Conservation (phyloP, 2,113 vertebrate species). For the Zingel zingel region DNA sequence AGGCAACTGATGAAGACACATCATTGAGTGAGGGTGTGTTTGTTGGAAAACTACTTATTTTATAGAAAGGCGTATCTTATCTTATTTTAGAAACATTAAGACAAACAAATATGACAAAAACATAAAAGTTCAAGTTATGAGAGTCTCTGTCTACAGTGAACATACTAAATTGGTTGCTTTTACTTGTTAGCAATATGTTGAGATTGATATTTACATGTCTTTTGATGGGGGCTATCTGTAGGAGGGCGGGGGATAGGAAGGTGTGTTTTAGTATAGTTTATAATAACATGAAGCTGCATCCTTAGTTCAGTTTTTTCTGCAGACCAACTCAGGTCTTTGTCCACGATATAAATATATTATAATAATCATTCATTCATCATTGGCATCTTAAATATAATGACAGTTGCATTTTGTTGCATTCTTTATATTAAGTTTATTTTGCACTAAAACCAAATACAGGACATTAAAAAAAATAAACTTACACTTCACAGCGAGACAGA, state of each 20-base stretch:
- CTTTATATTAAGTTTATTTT: neutral
- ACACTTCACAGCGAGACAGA: constrained; percentile 97
- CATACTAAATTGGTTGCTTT: neutral
- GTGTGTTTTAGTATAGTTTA: no score
- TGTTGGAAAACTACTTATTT: neutral
- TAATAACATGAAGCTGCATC: no score
- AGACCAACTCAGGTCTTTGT: no score
- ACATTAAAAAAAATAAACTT: constrained; percentile 77
- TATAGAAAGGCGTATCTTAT: no score
- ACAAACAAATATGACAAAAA: neutral
- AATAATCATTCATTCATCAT: no score
- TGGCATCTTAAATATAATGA: no score
- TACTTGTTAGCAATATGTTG: no score
- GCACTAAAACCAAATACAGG: neutral
- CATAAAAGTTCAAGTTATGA: neutral
- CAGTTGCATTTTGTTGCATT: no score
- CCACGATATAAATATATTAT: no score
- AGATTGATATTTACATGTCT: neutral
- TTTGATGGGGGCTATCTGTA: no score
- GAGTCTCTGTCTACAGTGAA: neutral
- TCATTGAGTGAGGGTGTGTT: neutral
- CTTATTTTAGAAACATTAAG: neutral
- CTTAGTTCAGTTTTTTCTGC: no score
- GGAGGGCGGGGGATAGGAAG: no score
- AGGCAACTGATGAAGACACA: neutral